Conservation (phyloP, 2,888 invertebrate genomes). For the Perizoma affinitatum region DNA sequence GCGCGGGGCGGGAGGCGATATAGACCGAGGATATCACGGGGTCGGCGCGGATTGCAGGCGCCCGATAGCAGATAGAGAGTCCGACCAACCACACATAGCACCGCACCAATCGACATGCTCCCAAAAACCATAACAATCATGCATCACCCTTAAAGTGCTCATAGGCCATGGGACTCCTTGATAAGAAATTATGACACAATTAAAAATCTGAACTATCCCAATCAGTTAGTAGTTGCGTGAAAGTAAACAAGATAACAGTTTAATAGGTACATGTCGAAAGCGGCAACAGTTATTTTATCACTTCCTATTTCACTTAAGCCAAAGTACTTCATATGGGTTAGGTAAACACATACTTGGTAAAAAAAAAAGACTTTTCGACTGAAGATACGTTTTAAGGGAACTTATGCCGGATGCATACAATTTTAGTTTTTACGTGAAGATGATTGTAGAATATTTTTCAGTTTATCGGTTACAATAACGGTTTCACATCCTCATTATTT, state of each 20-base stretch:
- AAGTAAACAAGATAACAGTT: constrained; percentile 66
- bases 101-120: constrained; percentile 43
- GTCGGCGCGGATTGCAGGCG: constrained; percentile 83
- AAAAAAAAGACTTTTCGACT: constrained; percentile 5
- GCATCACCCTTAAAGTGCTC: constrained; percentile 44
- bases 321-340: constrained; percentile 37
- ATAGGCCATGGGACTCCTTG: constrained; percentile 36
- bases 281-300: constrained; percentile 52
- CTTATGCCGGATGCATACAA: background rate
- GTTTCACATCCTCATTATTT: background rate
- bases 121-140: constrained; percentile 37
- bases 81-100: constrained; percentile 51
- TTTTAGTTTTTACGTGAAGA: too few relatives aligned
- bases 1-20: constrained; percentile 51
- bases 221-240: constrained; percentile 60
- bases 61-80: constrained; percentile 74
- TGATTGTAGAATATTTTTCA: too few relatives aligned
- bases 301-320: constrained; percentile 44
- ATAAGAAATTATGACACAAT: constrained; percentile 53
- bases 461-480: too few relatives aligned
- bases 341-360: constrained; percentile 33
- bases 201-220: constrained; percentile 55
- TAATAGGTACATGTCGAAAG: constrained; percentile 58
- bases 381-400: constrained; percentile 11
- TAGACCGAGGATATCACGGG: constrained; percentile 82